Percentiles rank a stretch among this genome's conserved stretches.
Evolutionary conservation across 2,888 invertebrate genomes (phyloP).

Genomic region (Clusia tigrina): DNA sequence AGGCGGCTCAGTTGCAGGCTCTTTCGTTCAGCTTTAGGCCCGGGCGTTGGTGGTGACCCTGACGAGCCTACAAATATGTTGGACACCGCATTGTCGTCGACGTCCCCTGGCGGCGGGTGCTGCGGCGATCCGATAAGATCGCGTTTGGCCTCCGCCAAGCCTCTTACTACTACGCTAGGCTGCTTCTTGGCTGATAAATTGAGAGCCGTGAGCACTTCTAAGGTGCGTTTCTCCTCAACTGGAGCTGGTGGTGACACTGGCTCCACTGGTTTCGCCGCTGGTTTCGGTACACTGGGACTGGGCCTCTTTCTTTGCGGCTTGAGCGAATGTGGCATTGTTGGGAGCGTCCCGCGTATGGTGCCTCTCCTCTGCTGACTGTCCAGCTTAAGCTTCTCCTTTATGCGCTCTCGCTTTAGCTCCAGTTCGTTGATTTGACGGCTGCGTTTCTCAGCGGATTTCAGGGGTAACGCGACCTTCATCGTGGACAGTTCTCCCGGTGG

Average conservation of each 20-base stretch:
- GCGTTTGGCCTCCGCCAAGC: background rate
- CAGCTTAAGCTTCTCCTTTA: constrained; percentile 52
- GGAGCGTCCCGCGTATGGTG: constrained; percentile 17
- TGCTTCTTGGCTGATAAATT: constrained; percentile 58
- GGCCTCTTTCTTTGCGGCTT: constrained; percentile 24
- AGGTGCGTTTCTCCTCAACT: constrained; percentile 35
- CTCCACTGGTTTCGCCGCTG: background rate
- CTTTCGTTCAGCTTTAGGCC: constrained; percentile 10
- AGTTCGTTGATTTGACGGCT: constrained; percentile 42
- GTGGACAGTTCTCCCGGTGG: background rate
- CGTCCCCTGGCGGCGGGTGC: background rate
- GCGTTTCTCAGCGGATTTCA: constrained; percentile 34
- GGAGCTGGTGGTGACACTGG: background rate
- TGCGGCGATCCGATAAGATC: background rate
- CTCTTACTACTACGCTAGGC: constrained; percentile 22
- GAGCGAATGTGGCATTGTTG: constrained; percentile 22
- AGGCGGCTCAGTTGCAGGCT: too few species aligned
- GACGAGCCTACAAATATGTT: constrained; percentile 18
- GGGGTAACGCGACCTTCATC: constrained; percentile 36
- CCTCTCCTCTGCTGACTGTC: constrained; percentile 18
- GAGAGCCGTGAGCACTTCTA: constrained; percentile 56
- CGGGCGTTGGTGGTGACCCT: background rate
- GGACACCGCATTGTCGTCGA: constrained; percentile 32
- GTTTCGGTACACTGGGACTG: constrained; percentile 19
- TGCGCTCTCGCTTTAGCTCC: constrained; percentile 53